These are phyloP conservation scores for Urocyon cinereoargenteus DNA, from an alignment of 2,797 vertebrate genomes.

Conservation along the genomic window DNA sequence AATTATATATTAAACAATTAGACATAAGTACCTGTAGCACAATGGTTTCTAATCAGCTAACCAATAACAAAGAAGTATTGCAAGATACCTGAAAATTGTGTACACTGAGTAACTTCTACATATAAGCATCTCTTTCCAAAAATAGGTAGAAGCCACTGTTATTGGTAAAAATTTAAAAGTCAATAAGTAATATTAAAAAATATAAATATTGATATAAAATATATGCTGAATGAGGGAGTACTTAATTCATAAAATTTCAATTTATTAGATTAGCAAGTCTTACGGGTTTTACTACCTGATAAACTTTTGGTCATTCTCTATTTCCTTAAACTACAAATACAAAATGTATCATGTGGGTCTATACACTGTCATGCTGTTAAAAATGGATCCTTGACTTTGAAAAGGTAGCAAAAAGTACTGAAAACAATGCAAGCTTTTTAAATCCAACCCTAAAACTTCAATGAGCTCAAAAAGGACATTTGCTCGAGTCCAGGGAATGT, in stretches of 20 bases:
- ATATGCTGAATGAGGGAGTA: slow-evolving; percentile 24
- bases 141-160: neutral
- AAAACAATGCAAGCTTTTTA: slow-evolving; percentile 62
- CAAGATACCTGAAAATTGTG: neutral
- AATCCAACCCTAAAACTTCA: slow-evolving; percentile 50
- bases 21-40: slow-evolving; percentile 7
- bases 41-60: slow-evolving; percentile 1
- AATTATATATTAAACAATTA: slow-evolving; percentile 32
- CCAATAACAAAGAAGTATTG: neutral
- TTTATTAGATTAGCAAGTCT: neutral
- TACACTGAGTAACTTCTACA: neutral
- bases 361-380: neutral
- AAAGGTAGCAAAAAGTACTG: slow-evolving; percentile 48
- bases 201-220: neutral
- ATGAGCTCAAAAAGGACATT: slow-evolving; percentile 71
- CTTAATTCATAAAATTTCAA: neutral
- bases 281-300: neutral
- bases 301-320: neutral
- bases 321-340: slow-evolving; percentile 42
- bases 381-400: slow-evolving; percentile 12
- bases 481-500: slow-evolving; percentile 70
- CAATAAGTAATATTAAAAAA: neutral
- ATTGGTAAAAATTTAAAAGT: slow-evolving; percentile 38
- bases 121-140: neutral
- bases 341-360: neutral